Conservation (phyloP, 1,140 invertebrate genomes). For the Leptinotarsa defecta region DNA sequence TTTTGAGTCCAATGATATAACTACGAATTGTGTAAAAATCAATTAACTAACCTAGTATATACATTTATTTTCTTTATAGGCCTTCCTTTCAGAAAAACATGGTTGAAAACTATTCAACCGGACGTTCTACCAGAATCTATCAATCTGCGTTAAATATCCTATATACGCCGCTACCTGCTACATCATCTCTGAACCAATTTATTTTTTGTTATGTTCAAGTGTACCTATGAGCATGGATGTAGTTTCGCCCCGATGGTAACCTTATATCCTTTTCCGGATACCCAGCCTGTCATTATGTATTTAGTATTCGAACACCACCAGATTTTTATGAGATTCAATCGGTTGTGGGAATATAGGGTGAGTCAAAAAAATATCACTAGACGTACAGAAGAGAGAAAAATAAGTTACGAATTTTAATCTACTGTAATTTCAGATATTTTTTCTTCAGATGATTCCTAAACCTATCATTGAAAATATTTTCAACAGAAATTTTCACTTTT, state of each 20-base stretch:
- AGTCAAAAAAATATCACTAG: neutral
- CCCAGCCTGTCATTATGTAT: slow-evolving; percentile 47
- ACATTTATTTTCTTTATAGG: too few species aligned
- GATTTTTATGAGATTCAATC: slow-evolving; percentile 8
- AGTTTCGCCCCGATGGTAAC: slow-evolving; percentile 34
- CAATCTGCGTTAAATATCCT: neutral
- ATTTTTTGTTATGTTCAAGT: slow-evolving; percentile 13
- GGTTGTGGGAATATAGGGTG: neutral
- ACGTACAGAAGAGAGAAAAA: too few species aligned
- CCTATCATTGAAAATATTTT: too few species aligned
- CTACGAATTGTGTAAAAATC: too few species aligned
- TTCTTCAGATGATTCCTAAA: too few species aligned
- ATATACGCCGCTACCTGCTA: neutral
- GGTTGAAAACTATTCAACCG: too few species aligned
- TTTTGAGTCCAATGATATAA: too few species aligned
- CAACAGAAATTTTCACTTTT: neutral
- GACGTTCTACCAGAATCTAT: too few species aligned
- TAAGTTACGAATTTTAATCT: too few species aligned
- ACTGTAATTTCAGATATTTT: too few species aligned
- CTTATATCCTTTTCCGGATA: slow-evolving; percentile 46
- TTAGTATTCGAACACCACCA: slow-evolving; percentile 41
- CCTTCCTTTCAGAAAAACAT: too few species aligned
- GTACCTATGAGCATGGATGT: slow-evolving; percentile 7
- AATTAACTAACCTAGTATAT: too few species aligned
- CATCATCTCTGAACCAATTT: slow-evolving; percentile 10